Conservation (phyloP, 2,113 vertebrate genomes). For the Sturnira hondurensis region DNA sequence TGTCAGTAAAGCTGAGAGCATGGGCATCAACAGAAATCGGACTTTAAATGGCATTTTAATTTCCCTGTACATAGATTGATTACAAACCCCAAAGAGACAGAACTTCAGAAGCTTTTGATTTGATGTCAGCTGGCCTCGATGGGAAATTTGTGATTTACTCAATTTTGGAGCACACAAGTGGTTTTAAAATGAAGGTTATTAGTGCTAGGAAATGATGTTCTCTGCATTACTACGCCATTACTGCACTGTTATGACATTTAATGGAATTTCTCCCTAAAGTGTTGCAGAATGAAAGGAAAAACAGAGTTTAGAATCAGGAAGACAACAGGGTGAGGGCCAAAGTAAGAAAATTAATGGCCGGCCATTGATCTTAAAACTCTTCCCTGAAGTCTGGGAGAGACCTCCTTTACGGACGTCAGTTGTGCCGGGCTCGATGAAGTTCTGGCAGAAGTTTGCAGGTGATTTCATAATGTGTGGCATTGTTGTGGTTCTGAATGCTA, state of each 20-base stretch:
- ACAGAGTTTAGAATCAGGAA: neutral
- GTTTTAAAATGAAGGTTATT: conserved; percentile 66
- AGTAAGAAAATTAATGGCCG: neutral
- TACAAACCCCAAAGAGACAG: conserved; percentile 45
- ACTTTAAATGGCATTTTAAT: conserved; percentile 40
- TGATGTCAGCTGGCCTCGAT: conserved; percentile 3
- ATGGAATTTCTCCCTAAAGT: conserved; percentile 46
- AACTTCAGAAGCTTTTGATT: conserved; percentile 56
- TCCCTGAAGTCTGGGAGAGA: neutral
- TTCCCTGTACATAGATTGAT: conserved; percentile 58
- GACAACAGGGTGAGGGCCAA: neutral
- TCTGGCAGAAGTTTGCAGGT: neutral
- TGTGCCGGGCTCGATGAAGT: neutral
- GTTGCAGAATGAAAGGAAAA: conserved; percentile 28
- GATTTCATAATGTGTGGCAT: neutral
- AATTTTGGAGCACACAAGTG: conserved; percentile 51
- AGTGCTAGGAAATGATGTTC: conserved; percentile 52
- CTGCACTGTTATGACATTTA: conserved; percentile 40
- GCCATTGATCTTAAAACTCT: neutral
- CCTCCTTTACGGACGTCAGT: neutral
- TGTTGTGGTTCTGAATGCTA: neutral
- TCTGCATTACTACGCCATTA: conserved; percentile 46
- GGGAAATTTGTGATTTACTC: conserved; percentile 58
- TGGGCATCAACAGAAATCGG: conserved; percentile 23
- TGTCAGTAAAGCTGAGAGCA: neutral